Conservation (phyloP, 2,888 invertebrate genomes). For the Tholera decimalis region DNA sequence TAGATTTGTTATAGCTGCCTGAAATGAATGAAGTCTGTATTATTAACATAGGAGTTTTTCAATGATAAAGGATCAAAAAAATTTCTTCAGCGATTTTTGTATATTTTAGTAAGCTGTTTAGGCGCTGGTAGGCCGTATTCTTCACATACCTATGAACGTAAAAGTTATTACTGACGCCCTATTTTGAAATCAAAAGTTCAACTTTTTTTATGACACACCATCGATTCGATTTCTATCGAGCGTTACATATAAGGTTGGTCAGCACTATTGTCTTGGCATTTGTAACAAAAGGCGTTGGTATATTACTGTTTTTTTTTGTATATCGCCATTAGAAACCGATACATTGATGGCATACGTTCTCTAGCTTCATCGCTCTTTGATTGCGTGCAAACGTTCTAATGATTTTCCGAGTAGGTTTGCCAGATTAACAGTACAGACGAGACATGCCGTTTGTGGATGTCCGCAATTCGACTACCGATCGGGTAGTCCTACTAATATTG, state of each 20-base stretch:
- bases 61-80: too few relatives aligned
- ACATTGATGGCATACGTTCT: slow-evolving; percentile 8
- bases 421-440: background rate
- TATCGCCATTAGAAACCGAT: slow-evolving; percentile 37
- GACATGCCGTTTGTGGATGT: background rate
- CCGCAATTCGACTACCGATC: background rate
- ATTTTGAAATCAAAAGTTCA: background rate
- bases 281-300: slow-evolving; percentile 16
- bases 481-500: too few relatives aligned
- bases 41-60: too few relatives aligned
- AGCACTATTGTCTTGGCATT: slow-evolving; percentile 19
- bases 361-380: slow-evolving; percentile 25
- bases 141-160: too few relatives aligned
- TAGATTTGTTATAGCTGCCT: too few relatives aligned
- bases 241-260: slow-evolving; percentile 8
- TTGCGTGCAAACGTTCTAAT: slow-evolving; percentile 41
- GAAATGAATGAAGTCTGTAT: too few relatives aligned
- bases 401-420: slow-evolving; percentile 20
- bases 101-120: too few relatives aligned
- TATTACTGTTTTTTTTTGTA: slow-evolving; percentile 10
- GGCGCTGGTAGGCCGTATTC: too few relatives aligned
- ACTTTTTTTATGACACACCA: background rate
- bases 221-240: slow-evolving; percentile 15
- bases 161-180: too few relatives aligned
- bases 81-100: too few relatives aligned